Conservation (phyloP, 2,113 vertebrate species). For the Cacatua alba region DNA sequence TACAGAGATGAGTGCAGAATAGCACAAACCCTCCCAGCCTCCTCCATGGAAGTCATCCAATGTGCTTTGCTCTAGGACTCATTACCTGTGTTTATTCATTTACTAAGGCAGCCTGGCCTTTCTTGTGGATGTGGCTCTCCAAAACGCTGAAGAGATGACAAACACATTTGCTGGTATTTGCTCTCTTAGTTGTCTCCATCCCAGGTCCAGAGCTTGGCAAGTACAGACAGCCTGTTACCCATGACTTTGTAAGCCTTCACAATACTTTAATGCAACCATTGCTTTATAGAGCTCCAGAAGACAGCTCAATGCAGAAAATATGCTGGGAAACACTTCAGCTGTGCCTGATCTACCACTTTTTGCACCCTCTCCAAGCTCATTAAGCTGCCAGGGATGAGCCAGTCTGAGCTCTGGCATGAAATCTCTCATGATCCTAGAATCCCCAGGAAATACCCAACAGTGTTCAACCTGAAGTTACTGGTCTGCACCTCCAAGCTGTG, state of each 20-base stretch:
- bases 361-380: neutral
- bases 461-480: neutral
- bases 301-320: neutral
- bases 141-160: neutral
- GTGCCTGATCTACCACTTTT: neutral
- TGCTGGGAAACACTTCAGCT: neutral
- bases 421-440: neutral
- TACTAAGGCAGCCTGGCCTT: neutral
- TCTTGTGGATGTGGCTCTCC: neutral
- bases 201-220: neutral
- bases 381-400: neutral
- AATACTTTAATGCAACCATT: neutral
- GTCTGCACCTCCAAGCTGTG: neutral
- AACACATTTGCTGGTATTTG: neutral
- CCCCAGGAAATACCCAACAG: neutral
- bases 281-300: neutral
- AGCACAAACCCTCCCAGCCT: neutral
- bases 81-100: neutral
- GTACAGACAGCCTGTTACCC: neutral
- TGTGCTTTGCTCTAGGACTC: neutral
- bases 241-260: neutral
- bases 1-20: neutral
- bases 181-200: neutral
- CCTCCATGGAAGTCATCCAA: neutral
- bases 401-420: neutral